Base-by-base conservation (phyloP, 2,888 invertebrate genomes). In the Incurvaria masculella region DNA sequence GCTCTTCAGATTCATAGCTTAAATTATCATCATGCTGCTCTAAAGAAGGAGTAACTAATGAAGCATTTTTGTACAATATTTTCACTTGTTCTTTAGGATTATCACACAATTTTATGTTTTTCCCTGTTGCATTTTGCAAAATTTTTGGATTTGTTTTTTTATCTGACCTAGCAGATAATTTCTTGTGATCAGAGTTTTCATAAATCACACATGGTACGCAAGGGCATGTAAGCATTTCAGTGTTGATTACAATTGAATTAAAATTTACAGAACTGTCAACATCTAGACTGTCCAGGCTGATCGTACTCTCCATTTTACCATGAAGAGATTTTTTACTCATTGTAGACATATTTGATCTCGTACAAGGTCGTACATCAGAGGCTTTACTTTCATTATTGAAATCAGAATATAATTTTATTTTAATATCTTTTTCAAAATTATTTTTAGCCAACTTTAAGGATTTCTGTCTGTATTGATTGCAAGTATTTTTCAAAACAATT, bases 221-320 rank as follows among this genome's bases (percentile, higher is more conserved):
- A 5, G 64, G 65, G 46, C 75, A 76, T 45, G 71, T 57, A 14
- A 76, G 58, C 11, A 6, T 4, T 56, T 74, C 73, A 17, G 71
- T 73, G 51, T 74, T 72, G 27, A 71, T 69, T 4, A 69, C 72
- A 51, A 72, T 57, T 20, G 72, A 69, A 50, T 68, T 66, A 52
- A 60, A 62, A 42, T 60, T 64, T 54, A 60, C 61, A 42, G 59
- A 59, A 26, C 51, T 53, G 27, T 45, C 26, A 3, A 23, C 38
- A 42, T 76, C 75, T 40, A 76, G 64, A 53, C 76, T 78, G 53
- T 75, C 76, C 54, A 71, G 59, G 57, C 76, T 78, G 61, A 76
- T 69, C 44, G 64, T 72, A 45, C 54, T 69, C 58, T 72, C 71
- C 63, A 71, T n/a, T n/a, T n/a, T n/a, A n/a, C n/a, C n/a, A n/a